Base-by-base conservation (phyloP, 2,888 invertebrate genomes). In the Disparrhopalites patrizii region DNA sequence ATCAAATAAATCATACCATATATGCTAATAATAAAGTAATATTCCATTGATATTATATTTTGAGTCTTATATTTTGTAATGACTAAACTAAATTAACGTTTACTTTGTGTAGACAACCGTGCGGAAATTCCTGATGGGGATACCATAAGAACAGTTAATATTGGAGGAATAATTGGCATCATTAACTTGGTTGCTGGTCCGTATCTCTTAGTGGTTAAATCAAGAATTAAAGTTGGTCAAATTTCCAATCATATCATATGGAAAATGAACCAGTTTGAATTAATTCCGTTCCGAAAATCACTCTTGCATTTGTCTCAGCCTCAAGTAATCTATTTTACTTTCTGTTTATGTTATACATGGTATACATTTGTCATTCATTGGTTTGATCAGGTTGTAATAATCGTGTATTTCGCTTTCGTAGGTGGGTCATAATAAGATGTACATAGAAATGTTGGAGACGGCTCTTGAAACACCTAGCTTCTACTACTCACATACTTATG, bases 401-500 rank as follows among this genome's bases (percentile, higher is more conserved):
- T 47, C 10, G n/a, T 47, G 18, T 47, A 20, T 13, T 18, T 13
- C 18, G n/a, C 20, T 33, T 50, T 50, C 13, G 10, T 31, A 65
- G 65, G 65, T 54, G 2, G 33, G 57, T 23, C 58, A 65, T 65
- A 95, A 98, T 80, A 85, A 84, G 69, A 83, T 84, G 4, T 98
- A 97, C 78, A 81, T 94, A 76, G 84, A 85, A 5, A 91, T 99
- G 92, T 78, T 98, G 13, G 88, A 90, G 66, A 83, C 84, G 66
- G 88, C 92, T 0, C 81, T 99, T 62, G 85, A 87, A 40, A 90
- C 91, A 1, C 92, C 93, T 1, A 86, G 87, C 76, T 91, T 91
- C 76, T 99, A 96, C 81, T 98, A 93, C 81, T 96, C 95, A 18
- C 91, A 93, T 76, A 89, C 91, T 1, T 93, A 93, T 77, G 98